Conservation (phyloP, 2,888 invertebrate genomes). For the Biston betularia region DNA sequence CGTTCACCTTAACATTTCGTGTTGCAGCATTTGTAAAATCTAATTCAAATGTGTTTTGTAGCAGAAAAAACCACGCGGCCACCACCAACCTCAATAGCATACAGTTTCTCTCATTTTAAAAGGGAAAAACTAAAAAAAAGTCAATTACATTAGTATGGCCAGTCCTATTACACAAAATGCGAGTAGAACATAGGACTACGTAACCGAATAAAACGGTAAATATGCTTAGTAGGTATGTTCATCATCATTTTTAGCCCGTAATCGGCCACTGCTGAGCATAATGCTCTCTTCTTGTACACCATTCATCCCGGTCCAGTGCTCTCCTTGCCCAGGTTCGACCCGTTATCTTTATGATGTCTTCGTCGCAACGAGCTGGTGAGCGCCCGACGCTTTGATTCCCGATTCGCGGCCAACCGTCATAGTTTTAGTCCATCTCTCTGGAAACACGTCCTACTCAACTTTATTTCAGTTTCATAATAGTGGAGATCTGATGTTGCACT, state of each 20-base stretch:
- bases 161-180: slow-evolving; percentile 67
- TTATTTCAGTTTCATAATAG: too few relatives aligned
- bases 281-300: too few relatives aligned
- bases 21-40: slow-evolving; percentile 17
- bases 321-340: too few relatives aligned
- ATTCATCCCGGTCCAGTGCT: too few relatives aligned
- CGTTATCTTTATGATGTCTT: too few relatives aligned
- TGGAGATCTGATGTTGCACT: too few relatives aligned
- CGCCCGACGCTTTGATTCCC: too few relatives aligned
- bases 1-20: slow-evolving; percentile 3
- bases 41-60: slow-evolving; percentile 25
- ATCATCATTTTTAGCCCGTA: background rate
- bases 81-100: slow-evolving; percentile 56
- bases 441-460: too few relatives aligned
- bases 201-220: slow-evolving; percentile 18
- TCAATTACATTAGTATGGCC: slow-evolving; percentile 79
- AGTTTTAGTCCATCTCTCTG: too few relatives aligned
- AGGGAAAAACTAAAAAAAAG: slow-evolving; percentile 62
- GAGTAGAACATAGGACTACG: slow-evolving; percentile 39
- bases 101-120: slow-evolving; percentile 63
- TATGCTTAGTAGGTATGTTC: background rate
- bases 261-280: too few relatives aligned
- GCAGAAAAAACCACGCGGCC: slow-evolving; percentile 16
- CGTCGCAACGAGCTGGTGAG: too few relatives aligned
- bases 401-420: too few relatives aligned